Evolutionary conservation across 1,140 invertebrate species (phyloP), one percentile per base, ranked within the genome.

Genomic region (Oscheius sp.): DNA sequence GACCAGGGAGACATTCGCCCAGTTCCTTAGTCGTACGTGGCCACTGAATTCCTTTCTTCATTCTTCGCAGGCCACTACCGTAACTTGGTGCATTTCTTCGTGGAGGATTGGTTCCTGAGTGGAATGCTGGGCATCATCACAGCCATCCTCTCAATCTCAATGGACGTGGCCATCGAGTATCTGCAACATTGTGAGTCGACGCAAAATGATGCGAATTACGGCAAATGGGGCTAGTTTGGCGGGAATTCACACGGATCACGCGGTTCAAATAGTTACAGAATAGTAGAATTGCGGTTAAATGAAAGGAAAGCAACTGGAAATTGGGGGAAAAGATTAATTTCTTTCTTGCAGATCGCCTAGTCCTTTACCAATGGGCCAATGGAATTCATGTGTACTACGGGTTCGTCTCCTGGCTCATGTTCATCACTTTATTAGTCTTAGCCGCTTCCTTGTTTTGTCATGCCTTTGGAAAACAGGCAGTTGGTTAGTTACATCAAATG

Each of bases 81-180:
- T 32, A 77, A 77, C 55, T 23, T 77, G 31, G 58, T 77, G 1
- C 76, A 77, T 64, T 77, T 77, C 74, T 70, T 77, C 34, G 76
- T 77, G 23, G 76, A 77, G 29, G 76, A 77, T 26, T 77, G 76
- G 76, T 75, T 77, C 65, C 52, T 77, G 38, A 72, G 67, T 2
- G 76, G 58, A 0, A 38, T 63, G 7, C 62, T 77, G 26, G 75
- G 75, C 20, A 73, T 77, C 31, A 72, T 73, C 23, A 77, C 75
- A 13, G 76, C 76, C 13, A 68, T 77, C 4, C 61, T 77, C 35
- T 77, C 76, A 1, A 77, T 77, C 46, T 65, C 52, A 26, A 71
- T 77, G 29, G 76, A 77, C 35, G 58, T 77, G 18, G 74, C 62
- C 2, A 77, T 77, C 28, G 76, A 77, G 38, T 77, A 77, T 62